Evolutionary conservation across 2,797 vertebrate genomes (phyloP), one percentile per base, ranked within the genome.

Genomic region (Phaenicophaeus curvirostris): DNA sequence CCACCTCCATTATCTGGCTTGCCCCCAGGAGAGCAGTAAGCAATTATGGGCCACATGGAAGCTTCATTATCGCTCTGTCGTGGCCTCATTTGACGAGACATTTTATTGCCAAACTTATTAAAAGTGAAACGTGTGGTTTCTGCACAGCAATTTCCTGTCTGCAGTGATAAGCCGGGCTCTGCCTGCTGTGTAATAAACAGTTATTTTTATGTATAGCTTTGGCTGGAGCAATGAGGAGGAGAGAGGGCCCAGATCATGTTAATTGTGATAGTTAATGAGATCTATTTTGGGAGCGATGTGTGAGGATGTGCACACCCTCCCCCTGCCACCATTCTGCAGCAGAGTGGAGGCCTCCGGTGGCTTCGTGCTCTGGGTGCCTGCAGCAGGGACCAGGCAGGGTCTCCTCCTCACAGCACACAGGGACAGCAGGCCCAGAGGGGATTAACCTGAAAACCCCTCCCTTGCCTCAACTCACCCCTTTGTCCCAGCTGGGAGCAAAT

Each of bases 101-200:
- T 89, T 97, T 97, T 97, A 97, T 96, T 95, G 96, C 96, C 95
- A 97, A 96, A 97, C 94, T 97, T 97, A 97, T 97, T 97, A 97
- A 85, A 96, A 95, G 94, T 74, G 92, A 94, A 97, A 97, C 55
- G 81, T 95, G 95, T 25, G 15, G 85, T 80, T 97, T 95, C 95
- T 91, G 95, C 44, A 4, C 89, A 96, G 95, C 96, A 97, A 97
- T 97, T 97, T 98, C 97, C 97, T 97, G 96, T 96, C 97, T 94
- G 95, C 93, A 68, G 96, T 8, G 97, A 98, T 97, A 97, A 97
- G 97, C 96, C 2, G 9, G 89, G 96, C 93, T 93, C 91, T 95
- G 93, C 96, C 96, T 4, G 77, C 96, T 96, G 96, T 90, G 95
- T 87, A 97, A 97, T 95, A 97, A 97, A 97, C 95, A 95, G 96